These are phyloP conservation scores for Brachyopa scutellaris DNA, from an alignment of 2,888 invertebrate species.

Conservation along the genomic window DNA sequence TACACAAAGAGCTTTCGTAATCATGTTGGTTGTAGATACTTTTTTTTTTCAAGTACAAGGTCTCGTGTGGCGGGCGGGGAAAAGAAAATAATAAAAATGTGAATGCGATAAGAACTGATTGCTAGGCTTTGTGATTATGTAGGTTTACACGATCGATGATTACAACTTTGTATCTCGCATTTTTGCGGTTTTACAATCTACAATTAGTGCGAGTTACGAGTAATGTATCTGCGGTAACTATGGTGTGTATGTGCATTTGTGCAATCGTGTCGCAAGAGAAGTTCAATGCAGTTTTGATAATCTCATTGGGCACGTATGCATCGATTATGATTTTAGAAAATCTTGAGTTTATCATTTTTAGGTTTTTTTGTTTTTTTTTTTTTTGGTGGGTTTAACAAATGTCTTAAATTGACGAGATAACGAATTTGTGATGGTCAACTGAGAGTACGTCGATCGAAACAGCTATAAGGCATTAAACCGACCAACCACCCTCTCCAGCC, in stretches of 20 bases:
- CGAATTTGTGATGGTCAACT: too few species aligned
- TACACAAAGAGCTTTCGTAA: conserved; percentile 65
- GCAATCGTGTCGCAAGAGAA: conserved; percentile 49
- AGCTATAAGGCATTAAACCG: too few species aligned
- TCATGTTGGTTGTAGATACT: conserved; percentile 37
- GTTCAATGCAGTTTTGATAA: conserved; percentile 58
- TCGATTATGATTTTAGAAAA: neutral
- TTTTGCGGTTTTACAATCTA: neutral
- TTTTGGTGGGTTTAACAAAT: too few species aligned
- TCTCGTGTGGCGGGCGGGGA: neutral
- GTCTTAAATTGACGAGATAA: too few species aligned
- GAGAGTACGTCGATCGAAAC: too few species aligned
- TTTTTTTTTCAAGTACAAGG: conserved; percentile 63
- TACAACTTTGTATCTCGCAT: neutral
- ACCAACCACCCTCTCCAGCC: too few species aligned
- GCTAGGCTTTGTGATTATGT: conserved; percentile 1
- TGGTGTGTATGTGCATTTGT: conserved; percentile 5
- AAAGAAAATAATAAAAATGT: conserved; percentile 23
- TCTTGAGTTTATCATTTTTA: too few species aligned
- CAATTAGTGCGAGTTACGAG: too few species aligned
- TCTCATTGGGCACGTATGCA: conserved; percentile 56
- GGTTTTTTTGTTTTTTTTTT: too few species aligned
- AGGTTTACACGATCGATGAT: conserved; percentile 30
- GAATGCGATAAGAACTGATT: conserved; percentile 16
- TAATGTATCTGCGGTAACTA: too few species aligned